Evolutionary conservation across 2,113 vertebrate species (phyloP), one percentile per base, ranked within the genome.

Genomic region (Cervus canadensis): DNA sequence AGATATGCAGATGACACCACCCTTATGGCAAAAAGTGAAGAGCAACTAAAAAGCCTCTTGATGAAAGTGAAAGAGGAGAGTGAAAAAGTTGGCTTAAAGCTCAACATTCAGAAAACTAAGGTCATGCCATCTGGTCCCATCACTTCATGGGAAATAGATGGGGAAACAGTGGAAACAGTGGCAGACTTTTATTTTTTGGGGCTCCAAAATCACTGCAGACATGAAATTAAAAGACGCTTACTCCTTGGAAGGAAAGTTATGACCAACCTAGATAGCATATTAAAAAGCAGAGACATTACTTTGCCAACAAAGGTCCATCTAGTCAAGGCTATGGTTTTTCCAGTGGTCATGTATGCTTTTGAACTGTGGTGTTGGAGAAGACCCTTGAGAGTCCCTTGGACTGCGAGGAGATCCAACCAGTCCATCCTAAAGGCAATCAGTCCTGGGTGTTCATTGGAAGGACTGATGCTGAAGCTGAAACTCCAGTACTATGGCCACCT

Each of bases 171-270:
- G 33, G 33, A 67, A 67, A 10, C 8, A 21, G 64, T 36, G 33
- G 0, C 33, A 2, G 64, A 21, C 33, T 67, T 67, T 67, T 33
- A 16, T 16, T 36, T 67, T 21, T n/a, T 1, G 0, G 64, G 33
- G 16, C 64, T 67, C 33, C 33, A 67, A 36, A 67, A 67, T 67
- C 33, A 67, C 64, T 36, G 33, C 17, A 67, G 17, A 67, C 8
- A 21, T 67, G 33, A 67, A 67, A 67, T 67, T 36, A 11, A 36
- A 67, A 67, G 64, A 36, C 0, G 4, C 64, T 67, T 67, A 21
- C 33, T 67, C 17, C 8, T 36, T 36, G 64, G 17, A 67, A 67
- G 33, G 33, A 67, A 67, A 21, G 64, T 67, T 67, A 67, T 36
- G 8, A 36, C 33, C 64, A 67, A 67, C n/a, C 33, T 67, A 67